Evolutionary conservation across 2,888 invertebrate species (phyloP).

Genomic region (Machimus atricapillus): DNA sequence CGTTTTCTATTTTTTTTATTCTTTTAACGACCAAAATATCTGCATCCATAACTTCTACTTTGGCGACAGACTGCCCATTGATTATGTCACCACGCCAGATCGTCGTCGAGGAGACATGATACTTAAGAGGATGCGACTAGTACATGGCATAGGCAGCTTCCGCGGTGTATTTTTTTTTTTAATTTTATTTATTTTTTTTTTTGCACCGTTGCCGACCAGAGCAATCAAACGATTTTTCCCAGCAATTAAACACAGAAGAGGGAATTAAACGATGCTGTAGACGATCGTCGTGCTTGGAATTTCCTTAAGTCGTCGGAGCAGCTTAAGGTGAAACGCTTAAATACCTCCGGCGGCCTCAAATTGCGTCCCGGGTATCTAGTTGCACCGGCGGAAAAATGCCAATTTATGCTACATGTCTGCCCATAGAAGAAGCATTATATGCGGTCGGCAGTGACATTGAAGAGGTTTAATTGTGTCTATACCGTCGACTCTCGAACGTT

Average conservation of each 20-base stretch:
- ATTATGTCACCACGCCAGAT: neutral
- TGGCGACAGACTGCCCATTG: neutral
- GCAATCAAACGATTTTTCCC: neutral
- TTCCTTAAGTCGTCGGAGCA: neutral
- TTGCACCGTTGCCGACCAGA: neutral
- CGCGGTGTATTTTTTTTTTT: neutral
- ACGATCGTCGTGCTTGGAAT: neutral
- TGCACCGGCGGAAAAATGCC: neutral
- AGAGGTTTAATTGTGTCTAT: constrained; percentile 24
- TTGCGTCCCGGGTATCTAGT: neutral
- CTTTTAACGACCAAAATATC: neutral
- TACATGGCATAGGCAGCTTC: neutral
- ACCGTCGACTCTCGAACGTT: neutral
- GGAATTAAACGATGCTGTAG: neutral
- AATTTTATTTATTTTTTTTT: neutral
- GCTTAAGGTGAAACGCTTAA: neutral
- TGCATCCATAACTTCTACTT: neutral
- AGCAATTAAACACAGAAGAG: neutral
- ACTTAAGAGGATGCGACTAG: neutral
- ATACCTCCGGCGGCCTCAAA: neutral
- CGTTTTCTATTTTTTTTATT: neutral
- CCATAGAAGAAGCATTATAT: neutral
- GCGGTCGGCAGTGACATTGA: constrained; percentile 42
- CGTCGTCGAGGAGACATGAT: neutral
- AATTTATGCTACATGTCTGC: neutral